Percentiles rank a stretch among this genome's conserved stretches.
Evolutionary conservation across 2,797 vertebrate genomes (phyloP).

Genomic region (Aldrovandia affinis): DNA sequence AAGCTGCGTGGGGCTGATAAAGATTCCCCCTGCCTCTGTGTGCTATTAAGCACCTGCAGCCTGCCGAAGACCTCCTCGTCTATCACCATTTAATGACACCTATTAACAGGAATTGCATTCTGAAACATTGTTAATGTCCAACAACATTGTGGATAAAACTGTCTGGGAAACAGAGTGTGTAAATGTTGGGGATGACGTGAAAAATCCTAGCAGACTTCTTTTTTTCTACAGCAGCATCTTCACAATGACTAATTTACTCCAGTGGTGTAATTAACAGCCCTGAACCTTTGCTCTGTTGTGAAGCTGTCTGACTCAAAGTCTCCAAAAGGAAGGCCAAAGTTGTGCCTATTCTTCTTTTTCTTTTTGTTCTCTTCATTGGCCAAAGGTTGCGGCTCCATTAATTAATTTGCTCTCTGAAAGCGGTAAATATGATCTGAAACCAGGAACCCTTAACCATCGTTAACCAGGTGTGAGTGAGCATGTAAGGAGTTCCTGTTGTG

Average conservation of each 20-base stretch:
- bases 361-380: background rate
- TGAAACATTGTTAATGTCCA: background rate
- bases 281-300: background rate
- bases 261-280: background rate
- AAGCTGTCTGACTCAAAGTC: background rate
- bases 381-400: background rate
- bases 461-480: background rate
- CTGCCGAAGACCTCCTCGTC: background rate
- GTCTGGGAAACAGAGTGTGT: background rate
- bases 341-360: background rate
- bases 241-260: background rate
- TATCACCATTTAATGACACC: background rate
- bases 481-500: no score
- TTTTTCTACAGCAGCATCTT: background rate
- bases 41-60: slow-evolving; percentile 10
- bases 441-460: background rate
- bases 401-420: background rate
- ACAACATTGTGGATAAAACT: background rate
- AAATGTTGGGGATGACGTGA: background rate
- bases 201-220: background rate
- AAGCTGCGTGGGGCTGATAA: slow-evolving; percentile 15
- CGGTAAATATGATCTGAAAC: slow-evolving; percentile 5
- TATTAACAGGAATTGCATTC: slow-evolving; percentile 19
- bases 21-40: slow-evolving; percentile 10
- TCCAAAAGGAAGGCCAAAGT: background rate